phyloP scores from a whole-genome alignment of 2,888 invertebrate genomes.

The Protodeltote pygarga region DNA sequence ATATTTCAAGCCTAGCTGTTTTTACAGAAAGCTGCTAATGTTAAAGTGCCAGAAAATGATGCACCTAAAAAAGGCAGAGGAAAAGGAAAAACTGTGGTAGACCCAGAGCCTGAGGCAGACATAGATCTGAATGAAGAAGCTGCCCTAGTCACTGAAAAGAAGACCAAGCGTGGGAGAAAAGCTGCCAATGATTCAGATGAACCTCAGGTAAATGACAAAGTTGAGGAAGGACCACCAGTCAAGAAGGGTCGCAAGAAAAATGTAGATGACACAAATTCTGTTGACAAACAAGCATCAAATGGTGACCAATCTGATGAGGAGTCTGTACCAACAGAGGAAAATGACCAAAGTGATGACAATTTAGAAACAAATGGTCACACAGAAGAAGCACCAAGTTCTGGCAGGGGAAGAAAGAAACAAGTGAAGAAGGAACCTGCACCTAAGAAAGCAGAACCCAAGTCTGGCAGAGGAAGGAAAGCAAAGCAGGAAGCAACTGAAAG shows the following conservation, averaged over 20 bases:
- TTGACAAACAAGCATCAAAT: slow-evolving; percentile 60
- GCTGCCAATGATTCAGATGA: slow-evolving; percentile 55
- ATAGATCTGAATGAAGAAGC: slow-evolving; percentile 44
- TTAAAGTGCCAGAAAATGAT: slow-evolving; percentile 69
- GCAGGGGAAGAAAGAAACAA: slow-evolving; percentile 71
- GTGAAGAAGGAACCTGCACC: slow-evolving; percentile 67
- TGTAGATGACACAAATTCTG: slow-evolving; percentile 54
- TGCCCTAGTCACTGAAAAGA: slow-evolving; percentile 56
- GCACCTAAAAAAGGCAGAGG: slow-evolving; percentile 74
- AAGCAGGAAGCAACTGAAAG: slow-evolving; percentile 60
- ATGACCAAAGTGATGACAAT: slow-evolving; percentile 60
- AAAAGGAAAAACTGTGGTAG: slow-evolving; percentile 67
- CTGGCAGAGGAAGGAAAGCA: slow-evolving; percentile 64
- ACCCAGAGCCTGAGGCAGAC: slow-evolving; percentile 47
- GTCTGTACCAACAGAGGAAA: slow-evolving; percentile 53
- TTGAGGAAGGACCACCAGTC: slow-evolving; percentile 63
- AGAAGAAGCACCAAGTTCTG: slow-evolving; percentile 55
- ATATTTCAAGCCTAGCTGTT: slow-evolving; percentile 8
- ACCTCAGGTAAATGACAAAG: slow-evolving; percentile 55
- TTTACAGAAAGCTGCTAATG: slow-evolving; percentile 75
- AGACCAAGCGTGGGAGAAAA: slow-evolving; percentile 72
- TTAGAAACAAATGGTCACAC: slow-evolving; percentile 65
- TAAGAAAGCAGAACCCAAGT: slow-evolving; percentile 59
- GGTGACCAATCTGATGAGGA: slow-evolving; percentile 67
- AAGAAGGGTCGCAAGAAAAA: slow-evolving; percentile 76